Base-by-base conservation (phyloP, 2,113 vertebrate genomes). In the Dipodomys spectabilis region DNA sequence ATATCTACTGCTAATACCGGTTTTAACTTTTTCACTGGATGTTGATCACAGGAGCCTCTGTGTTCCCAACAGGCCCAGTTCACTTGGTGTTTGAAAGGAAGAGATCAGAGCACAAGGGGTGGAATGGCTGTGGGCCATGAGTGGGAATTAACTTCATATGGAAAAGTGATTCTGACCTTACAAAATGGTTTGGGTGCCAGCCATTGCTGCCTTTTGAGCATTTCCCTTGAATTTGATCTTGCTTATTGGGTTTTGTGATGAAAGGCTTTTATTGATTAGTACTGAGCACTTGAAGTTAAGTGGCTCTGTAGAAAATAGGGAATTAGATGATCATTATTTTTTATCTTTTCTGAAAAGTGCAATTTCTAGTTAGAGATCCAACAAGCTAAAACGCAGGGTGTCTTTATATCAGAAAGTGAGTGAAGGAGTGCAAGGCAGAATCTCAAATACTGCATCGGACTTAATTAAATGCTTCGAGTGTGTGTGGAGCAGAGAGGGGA, bases 291-390 rank as follows among this genome's bases (percentile, higher is more conserved):
- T 94, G 93, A 94, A 95, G 94, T 94, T 96, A 96, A 96, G 96
- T 96, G 95, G 93, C 90, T 96, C 92, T 96, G 93, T 95, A 94
- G 96, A 97, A 97, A 95, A 97, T 94, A 93, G 90, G 90, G 96
- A 97, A 97, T 97, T 96, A 96, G 92, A 96, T 96, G 94, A 93
- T 96, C 96, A 94, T 97, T 96, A 97, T 96, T 96, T 97, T 96
- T 96, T 93, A 95, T 96, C 94, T 97, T 95, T 93, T 95, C 93
- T 95, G 96, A 96, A 96, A 97, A 96, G 95, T 95, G 68, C 93
- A 96, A 95, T 97, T 96, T 96, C 94, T 96, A 86, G 88, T 95
- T 86, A 92, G 94, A 93, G 32, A 88, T 88, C 90, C 88, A 88
- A 93, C 94, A 88, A 95, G 95, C 96, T 95, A 96, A 96, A 94